Conservation (phyloP, 2,888 invertebrate genomes). For the Drosophila koepferae region DNA sequence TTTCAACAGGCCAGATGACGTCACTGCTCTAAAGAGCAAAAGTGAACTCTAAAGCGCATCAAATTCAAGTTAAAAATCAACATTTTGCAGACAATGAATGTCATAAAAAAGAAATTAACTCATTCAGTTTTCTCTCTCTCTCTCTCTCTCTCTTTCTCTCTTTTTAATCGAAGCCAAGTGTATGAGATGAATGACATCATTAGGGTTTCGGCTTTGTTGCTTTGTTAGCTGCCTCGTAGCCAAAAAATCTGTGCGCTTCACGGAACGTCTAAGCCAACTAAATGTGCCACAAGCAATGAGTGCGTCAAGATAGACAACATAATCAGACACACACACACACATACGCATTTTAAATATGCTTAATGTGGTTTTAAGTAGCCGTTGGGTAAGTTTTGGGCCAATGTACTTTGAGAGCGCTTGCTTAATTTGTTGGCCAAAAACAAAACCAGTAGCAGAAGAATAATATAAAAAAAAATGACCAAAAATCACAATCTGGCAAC, state of each 20-base stretch:
- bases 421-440: slow-evolving; percentile 29
- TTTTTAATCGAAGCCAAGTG: slow-evolving; percentile 44
- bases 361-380: slow-evolving; percentile 67
- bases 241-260: slow-evolving; percentile 20
- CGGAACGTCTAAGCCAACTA: slow-evolving; percentile 40
- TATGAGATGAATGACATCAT: slow-evolving; percentile 78
- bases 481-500: slow-evolving; percentile 33
- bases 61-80: slow-evolving; percentile 28
- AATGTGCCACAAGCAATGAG: slow-evolving; percentile 67
- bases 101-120: slow-evolving; percentile 27
- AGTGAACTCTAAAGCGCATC: not conserved
- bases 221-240: slow-evolving; percentile 42
- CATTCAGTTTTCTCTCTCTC: slow-evolving; percentile 18
- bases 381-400: slow-evolving; percentile 42
- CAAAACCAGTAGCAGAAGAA: slow-evolving; percentile 5
- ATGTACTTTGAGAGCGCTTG: slow-evolving; percentile 35
- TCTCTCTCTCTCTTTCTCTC: slow-evolving; percentile 1
- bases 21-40: slow-evolving; percentile 24
- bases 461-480: not conserved
- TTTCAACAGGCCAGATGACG: slow-evolving; percentile 35
- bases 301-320: slow-evolving; percentile 50
- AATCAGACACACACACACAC: slow-evolving; percentile 37
- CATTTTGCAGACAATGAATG: slow-evolving; percentile 48
- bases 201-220: slow-evolving; percentile 41
- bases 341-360: slow-evolving; percentile 19